Evolutionary conservation across 1,140 invertebrate species (phyloP), one percentile per base, ranked within the genome.

Genomic region (Cardiocondyla obscurior): DNA sequence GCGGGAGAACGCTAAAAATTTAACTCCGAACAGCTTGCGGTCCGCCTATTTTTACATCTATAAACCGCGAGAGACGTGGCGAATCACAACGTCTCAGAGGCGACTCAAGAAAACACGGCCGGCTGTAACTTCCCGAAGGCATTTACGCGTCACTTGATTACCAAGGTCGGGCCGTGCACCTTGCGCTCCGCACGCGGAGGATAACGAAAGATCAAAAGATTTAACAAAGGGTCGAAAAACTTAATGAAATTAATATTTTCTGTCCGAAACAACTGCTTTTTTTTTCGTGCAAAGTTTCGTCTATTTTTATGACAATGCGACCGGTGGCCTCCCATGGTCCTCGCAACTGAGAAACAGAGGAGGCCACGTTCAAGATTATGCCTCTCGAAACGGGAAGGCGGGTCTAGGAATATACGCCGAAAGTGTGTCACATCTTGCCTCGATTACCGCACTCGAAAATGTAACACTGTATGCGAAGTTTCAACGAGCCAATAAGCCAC

Each of bases 261-360:
- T n/a, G n/a, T n/a, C n/a, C n/a, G n/a, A n/a, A n/a, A n/a, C n/a
- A n/a, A n/a, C n/a, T n/a, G n/a, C n/a, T n/a, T n/a, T n/a, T n/a
- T n/a, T n/a, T n/a, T n/a, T 81, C 85, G 62, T 87, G 85, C 60
- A 81, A 86, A 69, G 77, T 55, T 65, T 28, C 36, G 16, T 85
- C 85, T 85, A 86, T 86, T 86, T 85, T 82, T 86, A 76, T 19
- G 69, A 16, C 57, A 69, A 46, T 28, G 73, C 30, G 49, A 46
- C 49, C 49, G 53, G 51, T 57, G 44, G 10, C 14, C 2, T 64
- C 14, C 58, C 73, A 64, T 64, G 30, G 19, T 64, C 39, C 62
- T 76, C 19, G 28, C 16, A 16, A 28, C 36, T 12, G 57, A 2
- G 12, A n/a, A 42, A n/a, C 28, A 33, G 70, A 44, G 19, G 19